phyloP scores from a whole-genome alignment of 2,797 vertebrate species.

The Poecilia velifera region DNA sequence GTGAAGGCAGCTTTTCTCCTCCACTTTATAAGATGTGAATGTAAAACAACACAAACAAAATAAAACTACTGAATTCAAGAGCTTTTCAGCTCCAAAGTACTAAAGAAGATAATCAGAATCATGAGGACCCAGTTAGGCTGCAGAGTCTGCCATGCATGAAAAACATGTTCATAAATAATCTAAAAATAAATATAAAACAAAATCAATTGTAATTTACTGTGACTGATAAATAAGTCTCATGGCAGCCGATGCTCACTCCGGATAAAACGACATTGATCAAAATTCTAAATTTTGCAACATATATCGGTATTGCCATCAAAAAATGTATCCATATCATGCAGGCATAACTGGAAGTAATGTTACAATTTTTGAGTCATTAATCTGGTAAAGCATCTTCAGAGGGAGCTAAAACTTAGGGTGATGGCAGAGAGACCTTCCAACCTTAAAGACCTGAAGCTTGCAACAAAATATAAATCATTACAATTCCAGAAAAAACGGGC shows the following conservation, averaged over 20 bases:
- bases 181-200: background rate
- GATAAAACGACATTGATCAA: background rate
- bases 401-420: background rate
- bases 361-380: background rate
- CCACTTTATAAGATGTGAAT: background rate
- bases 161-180: background rate
- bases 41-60: background rate
- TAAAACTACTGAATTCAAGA: background rate
- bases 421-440: background rate
- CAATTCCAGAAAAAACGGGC: background rate
- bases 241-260: background rate
- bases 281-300: too few species aligned
- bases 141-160: background rate
- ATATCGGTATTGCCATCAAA: background rate
- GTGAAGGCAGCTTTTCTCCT: background rate
- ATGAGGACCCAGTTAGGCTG: background rate
- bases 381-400: background rate
- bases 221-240: background rate
- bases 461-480: background rate
- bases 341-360: background rate
- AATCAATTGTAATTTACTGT: background rate
- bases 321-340: background rate
- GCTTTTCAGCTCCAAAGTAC: background rate
- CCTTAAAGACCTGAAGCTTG: background rate
- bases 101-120: background rate